Conservation (phyloP, 2,888 invertebrate species). For the Trypoxylon attenuatum region DNA sequence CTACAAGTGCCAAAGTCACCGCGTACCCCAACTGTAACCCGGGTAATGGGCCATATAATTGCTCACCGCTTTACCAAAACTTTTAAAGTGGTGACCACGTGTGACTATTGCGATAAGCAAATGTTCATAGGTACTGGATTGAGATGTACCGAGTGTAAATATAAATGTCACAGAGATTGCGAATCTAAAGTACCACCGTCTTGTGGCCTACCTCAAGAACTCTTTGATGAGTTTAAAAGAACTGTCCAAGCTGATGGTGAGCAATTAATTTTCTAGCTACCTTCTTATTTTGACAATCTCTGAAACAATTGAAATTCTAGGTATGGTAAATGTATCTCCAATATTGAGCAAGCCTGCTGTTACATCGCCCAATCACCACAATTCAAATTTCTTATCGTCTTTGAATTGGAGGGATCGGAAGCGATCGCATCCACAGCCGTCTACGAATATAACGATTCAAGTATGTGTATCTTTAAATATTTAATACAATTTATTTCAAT, state of each 20-base stretch:
- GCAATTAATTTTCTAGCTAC: too few species aligned
- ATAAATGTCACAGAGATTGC: conserved; percentile 91
- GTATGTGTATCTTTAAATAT: conserved; percentile 73
- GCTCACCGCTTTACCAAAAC: conserved; percentile 93
- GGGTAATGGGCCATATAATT: conserved; percentile 91
- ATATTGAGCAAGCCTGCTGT: conserved; percentile 74
- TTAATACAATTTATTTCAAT: too few species aligned
- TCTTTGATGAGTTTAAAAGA: conserved; percentile 88
- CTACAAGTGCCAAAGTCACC: conserved; percentile 82
- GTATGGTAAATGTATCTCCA: conserved; percentile 74
- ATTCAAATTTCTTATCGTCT: conserved; percentile 67
- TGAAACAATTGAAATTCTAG: conserved; percentile 53
- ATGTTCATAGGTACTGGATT: conserved; percentile 88
- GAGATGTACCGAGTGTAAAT: conserved; percentile 97
- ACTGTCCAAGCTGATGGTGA: conserved; percentile 81
- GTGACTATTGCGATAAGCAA: conserved; percentile 92
- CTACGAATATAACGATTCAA: conserved; percentile 78
- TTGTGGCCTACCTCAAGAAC: conserved; percentile 91
- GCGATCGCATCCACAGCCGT: conserved; percentile 77
- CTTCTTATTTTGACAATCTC: too few species aligned
- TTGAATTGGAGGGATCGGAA: conserved; percentile 76
- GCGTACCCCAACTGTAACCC: conserved; percentile 84
- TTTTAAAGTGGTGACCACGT: conserved; percentile 91
- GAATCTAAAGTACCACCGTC: conserved; percentile 93
- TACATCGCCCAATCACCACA: conserved; percentile 73